Evolutionary conservation across 2,113 vertebrate species (phyloP).

Genomic region (Pachycephala philippinensis): DNA sequence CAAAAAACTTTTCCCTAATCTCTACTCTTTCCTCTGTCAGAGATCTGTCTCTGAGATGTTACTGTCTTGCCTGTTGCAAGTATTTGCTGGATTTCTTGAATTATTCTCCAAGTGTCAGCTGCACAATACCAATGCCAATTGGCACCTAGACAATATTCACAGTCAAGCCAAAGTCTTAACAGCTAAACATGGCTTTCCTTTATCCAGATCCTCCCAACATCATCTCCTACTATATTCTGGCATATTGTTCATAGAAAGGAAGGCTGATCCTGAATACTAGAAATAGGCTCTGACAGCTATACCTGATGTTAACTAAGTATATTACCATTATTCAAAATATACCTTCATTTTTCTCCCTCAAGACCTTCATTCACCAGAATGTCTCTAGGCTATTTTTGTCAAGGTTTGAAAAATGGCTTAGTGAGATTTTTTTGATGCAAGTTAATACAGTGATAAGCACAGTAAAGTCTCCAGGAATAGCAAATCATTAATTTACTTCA

Average conservation of each 20-base stretch:
- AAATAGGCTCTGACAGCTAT: slow-evolving; percentile 18
- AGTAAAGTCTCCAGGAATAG: slow-evolving; percentile 65
- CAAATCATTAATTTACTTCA: slow-evolving; percentile 75
- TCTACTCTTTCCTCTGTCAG: not conserved
- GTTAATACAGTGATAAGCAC: slow-evolving; percentile 74
- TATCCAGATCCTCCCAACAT: not conserved
- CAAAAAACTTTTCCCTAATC: not conserved
- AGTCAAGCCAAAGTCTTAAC: not conserved
- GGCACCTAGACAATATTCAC: not conserved
- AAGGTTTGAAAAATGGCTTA: slow-evolving; percentile 70
- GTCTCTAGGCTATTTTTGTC: slow-evolving; percentile 65
- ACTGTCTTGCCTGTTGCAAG: not conserved
- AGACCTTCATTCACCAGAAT: slow-evolving; percentile 34
- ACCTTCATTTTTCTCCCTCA: not conserved
- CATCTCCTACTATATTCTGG: not conserved
- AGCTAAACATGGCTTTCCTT: not conserved
- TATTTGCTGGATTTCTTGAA: not conserved
- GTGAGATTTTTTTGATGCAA: slow-evolving; percentile 66
- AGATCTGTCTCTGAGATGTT: not conserved
- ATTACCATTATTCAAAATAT: slow-evolving; percentile 64
- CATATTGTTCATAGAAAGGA: not conserved
- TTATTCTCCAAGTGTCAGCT: not conserved
- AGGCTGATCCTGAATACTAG: not conserved
- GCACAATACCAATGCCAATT: not conserved
- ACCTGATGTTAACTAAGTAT: slow-evolving; percentile 48